These are phyloP conservation scores for Caenorhabditis afra DNA, from an alignment of 2,888 invertebrate genomes.

Conservation along the genomic window DNA sequence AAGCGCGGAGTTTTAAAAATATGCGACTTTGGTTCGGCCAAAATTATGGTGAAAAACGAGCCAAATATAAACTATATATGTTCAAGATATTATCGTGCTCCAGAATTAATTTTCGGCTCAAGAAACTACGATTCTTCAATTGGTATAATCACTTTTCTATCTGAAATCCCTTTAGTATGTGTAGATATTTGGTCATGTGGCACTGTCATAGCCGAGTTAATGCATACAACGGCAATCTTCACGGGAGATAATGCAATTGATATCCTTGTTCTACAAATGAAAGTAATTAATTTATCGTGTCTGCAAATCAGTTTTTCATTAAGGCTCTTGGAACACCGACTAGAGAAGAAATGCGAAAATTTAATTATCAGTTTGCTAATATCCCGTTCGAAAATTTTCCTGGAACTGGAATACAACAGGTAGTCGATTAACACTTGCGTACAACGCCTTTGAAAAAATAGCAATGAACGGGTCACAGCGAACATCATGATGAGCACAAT, in stretches of 20 bases:
- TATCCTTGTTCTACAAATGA: constrained; percentile 53
- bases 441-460: too few relatives aligned
- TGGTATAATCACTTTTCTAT: neutral
- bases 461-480: too few relatives aligned
- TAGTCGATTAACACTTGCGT: too few relatives aligned
- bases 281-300: constrained; percentile 16
- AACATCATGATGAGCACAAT: too few relatives aligned
- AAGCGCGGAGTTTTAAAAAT: constrained; percentile 70
- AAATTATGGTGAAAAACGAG: constrained; percentile 56
- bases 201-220: constrained; percentile 67
- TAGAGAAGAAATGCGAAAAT: constrained; percentile 52
- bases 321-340: constrained; percentile 60
- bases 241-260: constrained; percentile 44
- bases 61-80: constrained; percentile 67
- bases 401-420: constrained; percentile 56
- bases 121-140: constrained; percentile 56
- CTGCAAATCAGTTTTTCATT: neutral
- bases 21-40: constrained; percentile 76
- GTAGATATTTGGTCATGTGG: constrained; percentile 70
- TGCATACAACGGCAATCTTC: constrained; percentile 53
- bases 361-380: constrained; percentile 39
- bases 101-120: constrained; percentile 70
- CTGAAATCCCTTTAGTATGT: neutral
- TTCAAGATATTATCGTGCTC: constrained; percentile 72
- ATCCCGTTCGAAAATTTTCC: constrained; percentile 48